Base-by-base conservation (phyloP, 37 sponge, comb jelly and placozoan species). In the Geodia barretti region DNA sequence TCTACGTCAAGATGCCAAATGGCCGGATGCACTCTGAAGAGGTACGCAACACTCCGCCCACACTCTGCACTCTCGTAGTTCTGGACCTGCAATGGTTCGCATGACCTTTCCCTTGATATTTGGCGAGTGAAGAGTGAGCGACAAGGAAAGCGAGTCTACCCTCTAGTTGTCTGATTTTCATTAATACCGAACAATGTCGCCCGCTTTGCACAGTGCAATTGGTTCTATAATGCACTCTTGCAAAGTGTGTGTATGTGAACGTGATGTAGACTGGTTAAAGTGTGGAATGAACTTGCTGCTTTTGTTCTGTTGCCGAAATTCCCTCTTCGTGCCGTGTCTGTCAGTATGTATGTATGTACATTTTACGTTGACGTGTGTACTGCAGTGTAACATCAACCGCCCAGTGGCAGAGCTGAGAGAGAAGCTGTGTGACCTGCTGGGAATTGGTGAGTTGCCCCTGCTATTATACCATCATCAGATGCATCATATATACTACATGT, bases 1-100 rank as follows among this genome's bases (percentile, higher is more conserved):
- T 88, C 68, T 88, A 63, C 37, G 61, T 88, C 38, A 82, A 88
- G 79, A 23, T 88, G 71, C 89, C 89, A 2, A 88, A 77, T 64
- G 79, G 78, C 34, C n/a, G 30, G 29, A 31, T 88, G 0, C 67
- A 54, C 3, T 58, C 63, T 41, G n/a, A n/a, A n/a, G 83, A 88
- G 78, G 79, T 88, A 35, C 2, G 81, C 43, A 54, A 32, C 20
- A 32, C 0, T 30, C 29, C 64, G 29, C 64, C 29, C 9, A 26
- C 8, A 26, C 25, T 30, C 25, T 30, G 29, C 29, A 30, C 25
- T 8, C 25, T 30, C 64, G 8, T 64, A 26, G 7, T 11, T 59
- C 20, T 59, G 61, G 17, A 23, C 20, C 61, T 59, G n/a, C n/a
- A n/a, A 2, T 30, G 64, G 64, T 26, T 64, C 25, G 60, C 64